Percentiles rank a stretch among this genome's conserved stretches.
These are phyloP conservation scores for Dasypolia templi DNA, from an alignment of 2,888 invertebrate species.

Conservation along the genomic window DNA sequence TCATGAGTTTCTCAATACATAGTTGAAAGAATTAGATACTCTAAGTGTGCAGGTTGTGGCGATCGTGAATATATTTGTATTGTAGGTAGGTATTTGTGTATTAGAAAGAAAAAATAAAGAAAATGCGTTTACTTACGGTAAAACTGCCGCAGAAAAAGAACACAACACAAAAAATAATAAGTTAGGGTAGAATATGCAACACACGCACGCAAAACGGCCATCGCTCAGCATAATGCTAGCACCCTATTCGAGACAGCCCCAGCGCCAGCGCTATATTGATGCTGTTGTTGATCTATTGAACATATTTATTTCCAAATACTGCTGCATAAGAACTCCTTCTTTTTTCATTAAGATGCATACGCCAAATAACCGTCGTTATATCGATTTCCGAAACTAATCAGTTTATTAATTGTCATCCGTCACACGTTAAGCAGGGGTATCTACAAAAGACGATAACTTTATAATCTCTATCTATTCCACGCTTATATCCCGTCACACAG, in stretches of 20 bases:
- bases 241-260: too few relatives aligned
- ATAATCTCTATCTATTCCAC: constrained; percentile 5
- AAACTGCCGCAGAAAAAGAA: too few relatives aligned
- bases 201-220: too few relatives aligned
- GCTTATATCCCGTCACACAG: constrained; percentile 60
- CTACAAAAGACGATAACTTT: neutral
- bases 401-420: neutral
- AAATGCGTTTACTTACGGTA: too few relatives aligned
- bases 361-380: neutral
- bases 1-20: constrained; percentile 14
- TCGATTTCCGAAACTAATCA: neutral
- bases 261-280: too few relatives aligned
- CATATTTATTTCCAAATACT: neutral
- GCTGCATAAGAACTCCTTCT: neutral
- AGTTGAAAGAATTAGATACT: neutral
- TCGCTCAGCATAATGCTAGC: too few relatives aligned
- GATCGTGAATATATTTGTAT: neutral
- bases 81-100: neutral
- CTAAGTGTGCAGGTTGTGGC: neutral
- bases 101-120: too few relatives aligned
- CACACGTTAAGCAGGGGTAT: neutral
- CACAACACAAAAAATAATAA: too few relatives aligned
- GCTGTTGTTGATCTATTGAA: neutral
- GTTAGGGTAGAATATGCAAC: too few relatives aligned
- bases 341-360: too few relatives aligned